phyloP scores from a whole-genome alignment of 2,797 vertebrate genomes.

The Zalophus californianus region DNA sequence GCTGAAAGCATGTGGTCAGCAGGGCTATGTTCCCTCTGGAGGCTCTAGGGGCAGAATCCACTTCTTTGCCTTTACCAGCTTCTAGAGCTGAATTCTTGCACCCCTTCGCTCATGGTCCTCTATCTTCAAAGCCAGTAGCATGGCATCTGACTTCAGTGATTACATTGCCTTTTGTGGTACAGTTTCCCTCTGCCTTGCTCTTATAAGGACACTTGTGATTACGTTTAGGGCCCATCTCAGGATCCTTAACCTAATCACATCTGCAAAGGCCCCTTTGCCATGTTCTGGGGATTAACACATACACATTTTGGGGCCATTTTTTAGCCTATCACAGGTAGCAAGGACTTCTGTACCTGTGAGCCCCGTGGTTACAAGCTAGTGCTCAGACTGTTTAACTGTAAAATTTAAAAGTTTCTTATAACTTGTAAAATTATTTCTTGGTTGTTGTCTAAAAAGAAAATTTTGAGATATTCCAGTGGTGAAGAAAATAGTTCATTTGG shows the following conservation, averaged over 20 bases:
- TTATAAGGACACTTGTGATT: not conserved
- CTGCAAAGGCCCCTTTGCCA: not conserved
- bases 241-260: not conserved
- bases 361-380: not conserved
- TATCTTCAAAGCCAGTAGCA: not conserved
- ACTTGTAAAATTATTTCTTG: not conserved
- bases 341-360: not conserved
- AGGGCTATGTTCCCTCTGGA: not conserved
- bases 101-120: not conserved
- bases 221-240: not conserved
- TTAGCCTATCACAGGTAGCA: not conserved
- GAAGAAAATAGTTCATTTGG: constrained; percentile 14
- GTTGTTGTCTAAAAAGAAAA: not conserved
- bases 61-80: not conserved
- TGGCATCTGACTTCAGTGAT: not conserved
- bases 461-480: not conserved
- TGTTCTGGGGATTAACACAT: not conserved
- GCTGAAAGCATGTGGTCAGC: not conserved
- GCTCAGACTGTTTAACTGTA: not conserved
- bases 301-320: not conserved
- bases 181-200: not conserved
- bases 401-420: not conserved
- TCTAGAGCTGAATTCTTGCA: not conserved
- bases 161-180: not conserved
- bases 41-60: not conserved